Evolutionary conservation across 1,140 invertebrate species (phyloP).

Genomic region (Armadillidium nasatum): DNA sequence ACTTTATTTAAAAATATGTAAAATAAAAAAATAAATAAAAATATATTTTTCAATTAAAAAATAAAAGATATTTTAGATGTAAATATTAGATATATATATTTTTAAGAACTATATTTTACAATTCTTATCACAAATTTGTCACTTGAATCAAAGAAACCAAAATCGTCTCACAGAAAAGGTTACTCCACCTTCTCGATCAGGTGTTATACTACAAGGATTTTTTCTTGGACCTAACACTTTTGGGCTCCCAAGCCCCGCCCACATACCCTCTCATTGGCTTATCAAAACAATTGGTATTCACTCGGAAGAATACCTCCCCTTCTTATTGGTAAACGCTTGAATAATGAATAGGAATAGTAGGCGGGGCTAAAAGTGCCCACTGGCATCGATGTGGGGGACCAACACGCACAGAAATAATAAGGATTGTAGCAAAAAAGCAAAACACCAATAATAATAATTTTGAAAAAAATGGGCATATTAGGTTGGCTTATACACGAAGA

Average conservation of each 20-base stretch:
- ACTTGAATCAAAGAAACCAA: background rate
- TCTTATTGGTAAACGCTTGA: background rate
- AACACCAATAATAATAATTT: background rate
- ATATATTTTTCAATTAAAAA: background rate
- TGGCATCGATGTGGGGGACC: conserved; percentile 3
- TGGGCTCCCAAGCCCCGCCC: background rate
- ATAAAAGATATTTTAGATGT: background rate
- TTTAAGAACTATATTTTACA: background rate
- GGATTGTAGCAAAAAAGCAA: too few relatives aligned
- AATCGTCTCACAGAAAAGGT: background rate
- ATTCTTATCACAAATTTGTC: background rate
- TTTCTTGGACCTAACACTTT: background rate
- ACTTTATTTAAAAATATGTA: background rate
- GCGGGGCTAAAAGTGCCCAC: background rate
- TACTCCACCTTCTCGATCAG: background rate
- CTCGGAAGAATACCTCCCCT: too few relatives aligned
- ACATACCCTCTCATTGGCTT: background rate
- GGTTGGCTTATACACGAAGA: background rate
- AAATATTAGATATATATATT: background rate
- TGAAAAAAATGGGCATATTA: background rate
- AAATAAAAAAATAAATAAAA: background rate
- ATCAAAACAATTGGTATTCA: background rate
- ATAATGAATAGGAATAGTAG: background rate
- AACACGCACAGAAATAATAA: background rate
- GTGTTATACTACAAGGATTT: background rate